Conservation (phyloP, 2,797 vertebrate species). For the Pangasius mekongensis region DNA sequence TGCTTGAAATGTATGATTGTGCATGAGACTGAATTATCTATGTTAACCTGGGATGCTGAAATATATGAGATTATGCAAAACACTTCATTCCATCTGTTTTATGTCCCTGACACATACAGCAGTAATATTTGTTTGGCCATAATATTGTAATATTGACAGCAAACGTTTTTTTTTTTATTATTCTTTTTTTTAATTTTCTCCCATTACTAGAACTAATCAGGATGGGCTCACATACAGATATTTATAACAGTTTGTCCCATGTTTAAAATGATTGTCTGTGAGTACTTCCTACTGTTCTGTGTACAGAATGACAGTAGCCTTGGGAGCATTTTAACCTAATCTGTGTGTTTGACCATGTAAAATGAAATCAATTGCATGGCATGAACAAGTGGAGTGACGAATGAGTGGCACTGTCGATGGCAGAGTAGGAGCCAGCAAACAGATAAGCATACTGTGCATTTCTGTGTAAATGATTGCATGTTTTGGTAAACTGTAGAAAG, state of each 20-base stretch:
- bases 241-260: conserved; percentile 30
- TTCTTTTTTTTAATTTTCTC: neutral
- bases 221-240: neutral
- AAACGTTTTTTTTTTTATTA: neutral
- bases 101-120: neutral
- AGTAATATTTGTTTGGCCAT: neutral
- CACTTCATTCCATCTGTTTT: conserved; percentile 6
- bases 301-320: conserved; percentile 2
- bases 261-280: conserved; percentile 35
- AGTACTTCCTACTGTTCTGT: conserved; percentile 16
- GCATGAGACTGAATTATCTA: neutral
- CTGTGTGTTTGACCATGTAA: conserved; percentile 38
- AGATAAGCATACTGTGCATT: neutral
- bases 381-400: neutral
- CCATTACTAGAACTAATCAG: neutral
- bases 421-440: neutral
- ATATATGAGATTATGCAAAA: conserved; percentile 18
- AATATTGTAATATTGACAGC: neutral
- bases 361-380: conserved; percentile 6
- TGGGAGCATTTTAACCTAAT: conserved; percentile 17
- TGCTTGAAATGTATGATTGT: neutral
- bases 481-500: neutral
- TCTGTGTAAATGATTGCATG: neutral
- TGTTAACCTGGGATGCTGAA: conserved; percentile 22
- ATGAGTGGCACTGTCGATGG: neutral